phyloP scores from a whole-genome alignment of 2,797 vertebrate genomes.

The Danio jaintianensis region DNA sequence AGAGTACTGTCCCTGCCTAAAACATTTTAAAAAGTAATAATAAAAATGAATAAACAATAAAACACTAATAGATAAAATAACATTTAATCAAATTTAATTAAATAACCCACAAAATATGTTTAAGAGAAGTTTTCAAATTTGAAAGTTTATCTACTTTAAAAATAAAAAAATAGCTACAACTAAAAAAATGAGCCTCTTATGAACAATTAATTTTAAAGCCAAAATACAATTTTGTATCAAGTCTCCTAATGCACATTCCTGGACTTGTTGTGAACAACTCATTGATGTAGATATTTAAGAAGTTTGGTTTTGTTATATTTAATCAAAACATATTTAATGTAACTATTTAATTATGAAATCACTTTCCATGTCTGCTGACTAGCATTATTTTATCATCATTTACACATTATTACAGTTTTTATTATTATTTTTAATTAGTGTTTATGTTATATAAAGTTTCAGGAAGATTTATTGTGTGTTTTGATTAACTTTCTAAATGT shows the following conservation, averaged over 20 bases:
- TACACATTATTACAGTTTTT: not conserved
- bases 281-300: too few species aligned
- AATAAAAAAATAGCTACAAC: too few species aligned
- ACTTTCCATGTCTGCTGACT: not conserved
- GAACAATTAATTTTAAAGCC: not conserved
- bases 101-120: not conserved
- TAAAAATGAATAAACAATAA: not conserved
- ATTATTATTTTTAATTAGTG: too few species aligned
- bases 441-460: not conserved
- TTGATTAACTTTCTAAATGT: too few species aligned
- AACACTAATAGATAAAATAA: not conserved
- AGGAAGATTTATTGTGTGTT: not conserved
- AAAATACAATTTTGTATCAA: not conserved
- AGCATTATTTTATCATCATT: not conserved
- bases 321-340: not conserved
- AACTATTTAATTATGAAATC: not conserved
- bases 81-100: not conserved
- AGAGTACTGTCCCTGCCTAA: not conserved
- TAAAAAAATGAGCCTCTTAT: too few species aligned
- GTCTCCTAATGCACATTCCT: not conserved
- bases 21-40: not conserved
- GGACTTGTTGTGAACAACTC: not conserved
- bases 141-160: too few species aligned
- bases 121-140: not conserved
- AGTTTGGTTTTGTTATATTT: too few species aligned